Percentiles rank a stretch among this genome's conserved stretches.
Evolutionary conservation across 2,797 vertebrate species (phyloP).

Genomic region (Mastacembelus armatus): DNA sequence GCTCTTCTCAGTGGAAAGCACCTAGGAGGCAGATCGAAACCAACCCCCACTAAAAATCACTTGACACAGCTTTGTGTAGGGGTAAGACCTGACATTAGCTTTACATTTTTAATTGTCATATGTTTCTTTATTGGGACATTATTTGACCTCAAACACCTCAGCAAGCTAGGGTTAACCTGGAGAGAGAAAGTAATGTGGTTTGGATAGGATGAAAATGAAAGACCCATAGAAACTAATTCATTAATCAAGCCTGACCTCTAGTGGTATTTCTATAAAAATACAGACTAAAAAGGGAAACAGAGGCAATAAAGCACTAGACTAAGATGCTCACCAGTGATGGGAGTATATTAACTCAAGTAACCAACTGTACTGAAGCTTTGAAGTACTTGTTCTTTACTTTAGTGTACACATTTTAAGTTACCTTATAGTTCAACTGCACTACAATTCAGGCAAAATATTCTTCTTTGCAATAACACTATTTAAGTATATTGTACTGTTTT

Average conservation of each 20-base stretch:
- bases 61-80: constrained; percentile 44
- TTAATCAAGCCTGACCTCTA: constrained; percentile 69
- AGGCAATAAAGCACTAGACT: background rate
- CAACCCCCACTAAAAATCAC: constrained; percentile 52
- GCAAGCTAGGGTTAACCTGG: constrained; percentile 10
- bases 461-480: no score
- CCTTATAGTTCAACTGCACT: no score
- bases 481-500: no score
- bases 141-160: background rate
- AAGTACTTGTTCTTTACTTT: no score
- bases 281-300: background rate
- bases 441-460: no score
- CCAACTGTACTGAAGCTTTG: no score
- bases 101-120: constrained; percentile 16
- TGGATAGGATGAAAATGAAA: constrained; percentile 1
- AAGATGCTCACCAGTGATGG: background rate
- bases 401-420: background rate
- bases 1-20: constrained; percentile 71
- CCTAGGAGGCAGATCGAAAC: constrained; percentile 72
- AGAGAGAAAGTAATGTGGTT: background rate
- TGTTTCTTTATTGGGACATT: background rate
- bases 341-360: background rate
- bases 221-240: background rate
- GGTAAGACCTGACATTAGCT: constrained; percentile 19
- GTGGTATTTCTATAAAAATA: constrained; percentile 41